Conservation (phyloP, 2,888 invertebrate genomes). For the Cantharis flavilabris region DNA sequence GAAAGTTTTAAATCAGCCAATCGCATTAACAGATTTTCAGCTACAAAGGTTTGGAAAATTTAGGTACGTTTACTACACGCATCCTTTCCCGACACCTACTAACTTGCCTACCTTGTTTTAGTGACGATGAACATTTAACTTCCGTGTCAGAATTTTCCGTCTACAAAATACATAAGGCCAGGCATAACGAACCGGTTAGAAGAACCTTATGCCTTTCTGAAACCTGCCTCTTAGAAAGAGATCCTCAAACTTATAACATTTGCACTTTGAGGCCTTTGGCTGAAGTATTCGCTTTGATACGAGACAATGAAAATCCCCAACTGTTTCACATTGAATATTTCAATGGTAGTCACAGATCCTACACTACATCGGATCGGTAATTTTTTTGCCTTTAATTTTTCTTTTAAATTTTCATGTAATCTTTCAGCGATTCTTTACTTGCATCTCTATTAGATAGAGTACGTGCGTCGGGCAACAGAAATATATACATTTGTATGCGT, state of each 20-base stretch:
- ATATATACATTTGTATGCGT: constrained; percentile 90
- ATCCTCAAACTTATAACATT: constrained; percentile 94
- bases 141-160: constrained; percentile 96
- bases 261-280: constrained; percentile 81
- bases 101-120: constrained; percentile 54
- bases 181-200: constrained; percentile 83
- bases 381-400: neutral
- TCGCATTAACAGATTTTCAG: constrained; percentile 85
- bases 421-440: constrained; percentile 85
- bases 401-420: constrained; percentile 4
- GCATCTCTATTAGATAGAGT: constrained; percentile 97
- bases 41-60: constrained; percentile 90
- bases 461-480: constrained; percentile 93
- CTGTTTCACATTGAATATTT: constrained; percentile 93
- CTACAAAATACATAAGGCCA: constrained; percentile 82
- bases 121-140: constrained; percentile 93
- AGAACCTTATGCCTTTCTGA: constrained; percentile 94
- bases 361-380: constrained; percentile 89
- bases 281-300: constrained; percentile 88
- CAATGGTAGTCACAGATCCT: constrained; percentile 85
- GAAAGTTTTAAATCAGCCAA: constrained; percentile 76
- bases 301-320: constrained; percentile 91
- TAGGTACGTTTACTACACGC: constrained; percentile 62
- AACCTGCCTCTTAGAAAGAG: constrained; percentile 93
- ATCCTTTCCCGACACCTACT: neutral